phyloP scores from a whole-genome alignment of 1,140 invertebrate genomes.

The Cheumatopsyche charites region DNA sequence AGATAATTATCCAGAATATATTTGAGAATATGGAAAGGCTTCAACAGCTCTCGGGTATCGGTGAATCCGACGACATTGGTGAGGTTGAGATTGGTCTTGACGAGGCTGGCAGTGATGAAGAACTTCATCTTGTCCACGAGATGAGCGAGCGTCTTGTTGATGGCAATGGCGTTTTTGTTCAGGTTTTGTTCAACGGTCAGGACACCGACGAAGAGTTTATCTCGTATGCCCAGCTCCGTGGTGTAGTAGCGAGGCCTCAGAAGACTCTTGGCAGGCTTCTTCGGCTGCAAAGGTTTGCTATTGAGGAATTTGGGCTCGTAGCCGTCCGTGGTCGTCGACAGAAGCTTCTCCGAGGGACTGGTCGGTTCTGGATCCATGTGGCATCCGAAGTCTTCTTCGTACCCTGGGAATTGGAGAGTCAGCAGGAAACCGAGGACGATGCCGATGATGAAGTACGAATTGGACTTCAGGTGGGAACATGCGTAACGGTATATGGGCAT shows the following conservation, averaged over 20 bases:
- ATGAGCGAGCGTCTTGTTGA: conserved; percentile 82
- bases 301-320: conserved; percentile 55
- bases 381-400: conserved; percentile 49
- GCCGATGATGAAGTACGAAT: conserved; percentile 58
- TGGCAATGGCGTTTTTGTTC: conserved; percentile 70
- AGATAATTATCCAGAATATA: conserved; percentile 89
- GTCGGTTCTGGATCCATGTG: conserved; percentile 34
- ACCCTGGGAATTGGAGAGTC: conserved; percentile 53
- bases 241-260: conserved; percentile 88
- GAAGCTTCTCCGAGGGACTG: conserved; percentile 39
- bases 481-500: conserved; percentile 56
- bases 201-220: conserved; percentile 87
- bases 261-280: conserved; percentile 57
- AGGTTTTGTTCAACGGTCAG: conserved; percentile 76
- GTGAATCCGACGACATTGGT: conserved; percentile 82
- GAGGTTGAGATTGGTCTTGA: conserved; percentile 70
- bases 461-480: conserved; percentile 58
- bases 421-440: conserved; percentile 55
- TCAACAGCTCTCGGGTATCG: conserved; percentile 73
- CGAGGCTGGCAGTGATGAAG: conserved; percentile 71
- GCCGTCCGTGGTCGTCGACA: conserved; percentile 50
- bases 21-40: conserved; percentile 84
- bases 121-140: conserved; percentile 80
- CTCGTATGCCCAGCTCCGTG: conserved; percentile 88
- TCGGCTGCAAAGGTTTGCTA: conserved; percentile 47